Percentiles rank a stretch among this genome's conserved stretches.
These are phyloP conservation scores for Falco columbarius DNA, from an alignment of 2,797 vertebrate species.

Conservation along the genomic window DNA sequence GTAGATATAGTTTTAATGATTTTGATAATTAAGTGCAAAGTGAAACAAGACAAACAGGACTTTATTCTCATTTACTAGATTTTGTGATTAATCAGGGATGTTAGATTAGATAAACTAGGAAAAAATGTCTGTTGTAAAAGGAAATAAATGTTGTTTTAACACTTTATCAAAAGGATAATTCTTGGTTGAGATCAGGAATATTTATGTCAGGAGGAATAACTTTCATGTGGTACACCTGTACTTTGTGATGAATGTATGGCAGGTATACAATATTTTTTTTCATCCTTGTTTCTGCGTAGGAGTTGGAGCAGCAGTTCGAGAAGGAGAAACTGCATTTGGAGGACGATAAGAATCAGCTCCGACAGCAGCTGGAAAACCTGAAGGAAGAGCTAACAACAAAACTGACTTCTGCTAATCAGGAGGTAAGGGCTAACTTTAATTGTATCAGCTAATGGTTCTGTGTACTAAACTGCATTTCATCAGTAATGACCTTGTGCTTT, in stretches of 20 bases:
- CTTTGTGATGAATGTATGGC: not conserved
- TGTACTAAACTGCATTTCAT: not conserved
- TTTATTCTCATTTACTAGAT: not conserved
- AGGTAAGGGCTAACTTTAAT: conserved; percentile 79
- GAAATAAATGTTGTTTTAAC: not conserved
- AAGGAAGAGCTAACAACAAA: conserved; percentile 88
- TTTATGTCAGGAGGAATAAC: not conserved
- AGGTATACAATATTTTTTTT: not conserved
- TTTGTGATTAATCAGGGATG: not conserved
- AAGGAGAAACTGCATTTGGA: conserved; percentile 88
- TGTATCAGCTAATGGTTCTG: not conserved
- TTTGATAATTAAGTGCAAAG: not conserved
- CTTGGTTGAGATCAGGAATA: not conserved
- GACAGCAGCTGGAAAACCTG: conserved; percentile 88
- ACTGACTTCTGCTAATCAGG: conserved; percentile 86
- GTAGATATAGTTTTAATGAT: not conserved
- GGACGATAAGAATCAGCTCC: conserved; percentile 89
- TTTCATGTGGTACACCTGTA: not conserved
- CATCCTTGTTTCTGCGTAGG: conserved; percentile 76
- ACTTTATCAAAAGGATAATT: not conserved
- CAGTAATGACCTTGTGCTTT: not conserved
- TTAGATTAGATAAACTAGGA: not conserved
- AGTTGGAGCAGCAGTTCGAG: conserved; percentile 93
- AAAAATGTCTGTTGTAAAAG: not conserved
- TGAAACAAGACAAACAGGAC: not conserved